Evolutionary conservation across 2,888 invertebrate genomes (phyloP).

Genomic region (Folsomia manolachei): DNA sequence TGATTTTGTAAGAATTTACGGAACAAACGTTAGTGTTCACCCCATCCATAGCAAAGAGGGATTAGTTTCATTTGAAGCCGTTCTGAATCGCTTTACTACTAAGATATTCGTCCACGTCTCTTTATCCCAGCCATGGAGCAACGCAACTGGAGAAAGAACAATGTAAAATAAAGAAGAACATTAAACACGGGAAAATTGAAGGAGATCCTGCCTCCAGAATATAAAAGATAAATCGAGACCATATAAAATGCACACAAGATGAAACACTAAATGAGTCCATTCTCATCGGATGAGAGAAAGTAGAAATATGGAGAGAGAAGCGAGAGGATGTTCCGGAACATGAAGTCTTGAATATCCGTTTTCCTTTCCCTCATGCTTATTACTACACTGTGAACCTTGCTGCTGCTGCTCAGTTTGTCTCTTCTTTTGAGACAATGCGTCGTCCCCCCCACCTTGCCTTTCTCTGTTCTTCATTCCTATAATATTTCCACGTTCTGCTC

Average conservation of each 20-base stretch:
- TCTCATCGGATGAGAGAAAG: neutral
- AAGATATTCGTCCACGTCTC: neutral
- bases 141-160: neutral
- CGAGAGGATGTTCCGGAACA: neutral
- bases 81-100: conserved; percentile 9
- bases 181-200: conserved; percentile 18
- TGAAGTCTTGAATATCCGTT: neutral
- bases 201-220: conserved; percentile 1
- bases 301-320: too few species aligned
- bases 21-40: neutral
- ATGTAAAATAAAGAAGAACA: conserved; percentile 12
- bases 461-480: neutral
- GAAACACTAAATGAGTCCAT: neutral
- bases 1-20: neutral
- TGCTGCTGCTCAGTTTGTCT: too few species aligned
- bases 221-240: conserved; percentile 21
- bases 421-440: too few species aligned
- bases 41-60: neutral
- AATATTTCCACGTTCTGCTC: neutral
- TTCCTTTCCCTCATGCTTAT: too few species aligned
- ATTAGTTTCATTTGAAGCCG: too few species aligned
- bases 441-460: too few species aligned
- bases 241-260: neutral
- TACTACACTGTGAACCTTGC: too few species aligned
- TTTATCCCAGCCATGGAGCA: too few species aligned